Evolutionary conservation across 2,797 vertebrate genomes (phyloP), one percentile per base, ranked within the genome.

Genomic region (Zenarchopterus dispar): DNA sequence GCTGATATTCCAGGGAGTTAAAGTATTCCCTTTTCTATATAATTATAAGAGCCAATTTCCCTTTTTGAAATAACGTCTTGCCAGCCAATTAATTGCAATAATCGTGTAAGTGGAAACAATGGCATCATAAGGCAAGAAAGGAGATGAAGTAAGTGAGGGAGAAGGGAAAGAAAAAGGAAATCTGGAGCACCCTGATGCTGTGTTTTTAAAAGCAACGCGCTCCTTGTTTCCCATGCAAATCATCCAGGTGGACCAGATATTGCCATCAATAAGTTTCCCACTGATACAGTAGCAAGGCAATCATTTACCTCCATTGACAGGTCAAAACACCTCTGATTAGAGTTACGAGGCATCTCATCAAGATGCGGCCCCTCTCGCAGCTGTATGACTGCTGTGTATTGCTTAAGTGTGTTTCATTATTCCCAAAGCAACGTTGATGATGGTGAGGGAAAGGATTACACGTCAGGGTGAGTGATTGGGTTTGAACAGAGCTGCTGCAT

Each of bases 391-490:
- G 87, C 91, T 86, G 85, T 86, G 78, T 85, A 77, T 82, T 84
- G 90, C 88, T 87, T 91, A 93, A 91, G 88, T 89, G 89, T 87
- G 84, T 92, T 93, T 91, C 90, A 92, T 93, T 92, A 91, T 92
- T 93, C 90, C 89, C 85, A 81, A 80, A 88, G 88, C 87, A 88
- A 62, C 85, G 73, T 84, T 89, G 87, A 91, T 87, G 89, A 91
- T 87, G 89, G 84, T 60, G 84, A 82, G 81, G 84, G 82, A 89
- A 91, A 90, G 91, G 91, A 91, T 91, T 91, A 88, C 84, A 88
- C 90, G 92, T 93, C 91, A 92, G 90, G 77, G 86, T 91, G 92
- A 93, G 85, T 89, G 93, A 93, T 93, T 93, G 91, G 89, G 83
- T 93, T 92, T 92, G 91, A 93, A 88, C 91, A 84, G 89, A 93